These are phyloP conservation scores for Cydia strobilella DNA, from an alignment of 1,140 invertebrate genomes.

Conservation along the genomic window DNA sequence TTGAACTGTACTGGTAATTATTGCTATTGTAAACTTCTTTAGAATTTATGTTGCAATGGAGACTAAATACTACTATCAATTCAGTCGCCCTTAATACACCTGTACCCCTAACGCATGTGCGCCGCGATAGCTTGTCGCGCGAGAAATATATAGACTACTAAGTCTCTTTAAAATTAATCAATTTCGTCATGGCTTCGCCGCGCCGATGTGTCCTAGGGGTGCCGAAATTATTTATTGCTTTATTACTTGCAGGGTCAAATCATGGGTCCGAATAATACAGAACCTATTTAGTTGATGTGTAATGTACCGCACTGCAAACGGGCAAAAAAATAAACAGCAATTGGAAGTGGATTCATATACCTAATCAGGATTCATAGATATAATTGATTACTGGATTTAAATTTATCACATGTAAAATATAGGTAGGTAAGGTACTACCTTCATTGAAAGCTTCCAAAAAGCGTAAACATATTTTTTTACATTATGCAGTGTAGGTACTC, in stretches of 20 bases:
- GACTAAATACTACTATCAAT: not conserved
- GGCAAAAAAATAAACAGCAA: not conserved
- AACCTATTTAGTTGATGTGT: not conserved
- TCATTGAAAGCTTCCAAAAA: too few relatives aligned
- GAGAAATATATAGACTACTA: not conserved
- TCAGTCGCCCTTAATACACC: not conserved
- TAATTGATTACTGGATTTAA: too few relatives aligned
- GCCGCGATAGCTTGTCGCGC: not conserved
- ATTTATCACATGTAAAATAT: too few relatives aligned
- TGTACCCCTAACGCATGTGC: not conserved
- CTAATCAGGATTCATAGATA: too few relatives aligned
- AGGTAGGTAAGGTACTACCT: too few relatives aligned
- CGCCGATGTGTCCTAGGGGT: too few relatives aligned
- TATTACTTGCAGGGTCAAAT: not conserved
- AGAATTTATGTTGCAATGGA: constrained; percentile 5
- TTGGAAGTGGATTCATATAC: too few relatives aligned
- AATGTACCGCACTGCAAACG: not conserved
- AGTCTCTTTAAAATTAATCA: not conserved
- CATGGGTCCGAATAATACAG: not conserved
- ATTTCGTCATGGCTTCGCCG: too few relatives aligned
- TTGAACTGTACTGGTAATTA: constrained; percentile 13
- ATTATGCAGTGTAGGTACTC: too few relatives aligned
- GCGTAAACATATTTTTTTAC: too few relatives aligned
- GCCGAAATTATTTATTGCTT: constrained; percentile 8
- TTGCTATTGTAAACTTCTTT: constrained; percentile 6